Evolutionary conservation across 23 tunicate species (phyloP).

Genomic region (Ascidia mentula): DNA sequence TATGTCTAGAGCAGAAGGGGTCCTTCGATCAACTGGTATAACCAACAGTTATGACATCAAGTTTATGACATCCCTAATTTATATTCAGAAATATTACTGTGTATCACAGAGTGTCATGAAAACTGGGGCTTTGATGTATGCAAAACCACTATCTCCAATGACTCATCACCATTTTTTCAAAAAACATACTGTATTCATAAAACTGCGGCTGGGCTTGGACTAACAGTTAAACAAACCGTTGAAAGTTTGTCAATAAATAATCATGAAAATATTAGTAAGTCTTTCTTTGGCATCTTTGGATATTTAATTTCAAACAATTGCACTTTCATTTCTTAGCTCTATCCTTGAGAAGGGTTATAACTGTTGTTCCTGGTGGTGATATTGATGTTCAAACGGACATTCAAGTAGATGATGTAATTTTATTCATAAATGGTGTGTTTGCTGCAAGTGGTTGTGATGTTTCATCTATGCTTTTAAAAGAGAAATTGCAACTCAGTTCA

Average conservation of each 20-base stretch:
- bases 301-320: no score
- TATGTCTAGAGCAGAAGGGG: no score
- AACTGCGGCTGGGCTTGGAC: constrained; percentile 48
- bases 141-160: no score
- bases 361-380: constrained; percentile 49
- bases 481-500: constrained; percentile 23
- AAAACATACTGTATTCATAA: constrained; percentile 21
- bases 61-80: no score
- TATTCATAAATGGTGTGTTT: constrained; percentile 11
- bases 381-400: constrained; percentile 25
- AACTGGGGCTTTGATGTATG: no score
- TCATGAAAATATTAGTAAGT: no score
- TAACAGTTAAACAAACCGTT: constrained; percentile 15
- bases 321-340: not conserved
- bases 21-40: no score
- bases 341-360: not conserved
- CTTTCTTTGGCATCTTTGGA: no score
- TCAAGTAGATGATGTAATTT: constrained; percentile 33
- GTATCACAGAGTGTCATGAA: no score
- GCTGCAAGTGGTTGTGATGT: constrained; percentile 8
- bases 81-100: no score
- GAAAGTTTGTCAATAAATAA: not conserved
- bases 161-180: not conserved
- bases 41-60: no score
- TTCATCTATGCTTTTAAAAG: constrained; percentile 39